Conservation (phyloP, 2,113 vertebrate genomes). For the Labeo rohita region DNA sequence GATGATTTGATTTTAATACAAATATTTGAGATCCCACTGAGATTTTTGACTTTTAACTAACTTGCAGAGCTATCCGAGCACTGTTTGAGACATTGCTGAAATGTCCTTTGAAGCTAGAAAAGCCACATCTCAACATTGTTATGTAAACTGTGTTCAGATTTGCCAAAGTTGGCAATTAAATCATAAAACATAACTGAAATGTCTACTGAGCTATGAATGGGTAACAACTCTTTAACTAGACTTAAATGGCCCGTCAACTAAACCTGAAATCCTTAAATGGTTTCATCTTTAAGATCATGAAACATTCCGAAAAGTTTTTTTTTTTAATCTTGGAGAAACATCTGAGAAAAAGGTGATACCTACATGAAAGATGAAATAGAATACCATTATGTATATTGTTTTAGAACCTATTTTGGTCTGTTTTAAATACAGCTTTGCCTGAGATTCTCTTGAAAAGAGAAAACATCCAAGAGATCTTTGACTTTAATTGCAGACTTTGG, state of each 20-base stretch:
- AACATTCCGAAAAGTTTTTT: neutral
- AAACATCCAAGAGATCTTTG: too few relatives aligned
- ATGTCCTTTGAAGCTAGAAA: neutral
- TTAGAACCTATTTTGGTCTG: too few relatives aligned
- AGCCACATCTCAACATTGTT: neutral
- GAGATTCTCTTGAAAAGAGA: neutral
- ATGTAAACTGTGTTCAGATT: neutral
- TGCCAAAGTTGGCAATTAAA: neutral
- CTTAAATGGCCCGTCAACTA: neutral
- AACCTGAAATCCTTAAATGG: neutral
- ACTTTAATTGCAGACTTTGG: neutral
- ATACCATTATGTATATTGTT: too few relatives aligned
- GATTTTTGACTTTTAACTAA: neutral
- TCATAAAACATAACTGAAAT: neutral
- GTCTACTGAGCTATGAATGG: neutral
- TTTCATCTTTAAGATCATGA: neutral
- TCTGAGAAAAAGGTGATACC: neutral
- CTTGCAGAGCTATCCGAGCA: neutral
- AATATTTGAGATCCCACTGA: neutral
- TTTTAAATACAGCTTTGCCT: neutral
- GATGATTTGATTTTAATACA: neutral
- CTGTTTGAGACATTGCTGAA: neutral
- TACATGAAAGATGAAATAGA: too few relatives aligned
- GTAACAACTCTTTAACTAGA: neutral
- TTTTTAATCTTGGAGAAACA: neutral